Conservation (phyloP, 2,113 vertebrate genomes). For the Eulacestoma nigropectus region DNA sequence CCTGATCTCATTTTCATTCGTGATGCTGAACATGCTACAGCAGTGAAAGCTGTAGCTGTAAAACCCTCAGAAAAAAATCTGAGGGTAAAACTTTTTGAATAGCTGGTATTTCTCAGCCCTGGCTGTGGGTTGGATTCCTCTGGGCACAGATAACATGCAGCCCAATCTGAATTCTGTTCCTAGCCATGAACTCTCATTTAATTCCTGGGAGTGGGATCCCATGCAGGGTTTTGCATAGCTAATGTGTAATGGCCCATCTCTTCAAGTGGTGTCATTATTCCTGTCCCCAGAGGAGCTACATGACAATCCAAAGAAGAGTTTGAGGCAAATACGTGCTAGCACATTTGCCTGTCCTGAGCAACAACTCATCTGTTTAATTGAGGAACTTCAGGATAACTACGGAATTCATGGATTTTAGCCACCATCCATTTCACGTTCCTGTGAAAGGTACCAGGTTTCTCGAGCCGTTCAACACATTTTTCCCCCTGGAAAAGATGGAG, state of each 20-base stretch:
- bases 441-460: neutral
- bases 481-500: neutral
- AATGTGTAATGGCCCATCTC: neutral
- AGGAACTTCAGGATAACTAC: neutral
- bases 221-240: neutral
- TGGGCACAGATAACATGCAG: neutral
- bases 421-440: neutral
- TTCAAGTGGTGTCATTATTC: neutral
- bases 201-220: neutral
- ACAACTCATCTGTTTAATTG: neutral
- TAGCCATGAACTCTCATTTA: neutral
- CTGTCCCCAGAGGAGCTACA: neutral
- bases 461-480: neutral
- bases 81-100: neutral
- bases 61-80: neutral
- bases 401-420: neutral
- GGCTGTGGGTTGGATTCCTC: neutral
- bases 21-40: fast-evolving
- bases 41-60: neutral
- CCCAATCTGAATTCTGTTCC: neutral
- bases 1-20: neutral
- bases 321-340: neutral
- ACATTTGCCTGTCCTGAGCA: neutral
- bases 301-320: neutral
- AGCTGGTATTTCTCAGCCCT: neutral